These are phyloP conservation scores for Aurelia coerulea DNA, from an alignment of 30 jellyfish, hydroid and myxozoan species.

Conservation along the genomic window DNA sequence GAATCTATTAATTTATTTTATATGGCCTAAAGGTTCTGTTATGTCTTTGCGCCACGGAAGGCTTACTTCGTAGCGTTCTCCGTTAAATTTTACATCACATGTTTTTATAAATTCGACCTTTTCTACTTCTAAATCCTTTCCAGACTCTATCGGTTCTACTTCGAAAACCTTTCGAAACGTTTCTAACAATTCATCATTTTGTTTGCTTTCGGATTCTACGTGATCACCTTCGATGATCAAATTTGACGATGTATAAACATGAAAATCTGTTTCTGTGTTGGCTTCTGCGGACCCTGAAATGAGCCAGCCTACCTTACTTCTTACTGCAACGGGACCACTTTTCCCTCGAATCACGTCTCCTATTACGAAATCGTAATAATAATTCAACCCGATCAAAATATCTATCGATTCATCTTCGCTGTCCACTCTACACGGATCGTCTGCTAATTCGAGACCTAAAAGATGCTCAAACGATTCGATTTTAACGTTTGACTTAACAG, in stretches of 20 bases:
- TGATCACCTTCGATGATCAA: neutral
- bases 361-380: no score
- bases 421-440: no score
- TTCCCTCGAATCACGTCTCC: no score
- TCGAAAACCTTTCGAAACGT: constrained; percentile 25
- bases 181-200: constrained; percentile 7
- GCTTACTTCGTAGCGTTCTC: constrained; percentile 32
- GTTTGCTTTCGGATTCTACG: neutral
- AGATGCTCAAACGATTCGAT: no score
- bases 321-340: constrained; percentile 21
- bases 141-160: constrained; percentile 11
- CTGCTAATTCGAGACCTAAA: no score
- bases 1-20: no score
- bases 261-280: neutral
- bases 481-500: no score
- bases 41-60: constrained; percentile 14
- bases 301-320: constrained; percentile 12
- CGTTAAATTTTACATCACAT: constrained; percentile 1
- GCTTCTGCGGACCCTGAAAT: neutral
- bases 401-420: no score
- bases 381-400: no score
- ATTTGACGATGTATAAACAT: neutral
- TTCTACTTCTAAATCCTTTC: neutral
- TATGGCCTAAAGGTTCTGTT: neutral
- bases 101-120: neutral